These are phyloP conservation scores for Uria lomvia DNA, from an alignment of 2,113 vertebrate species.

Conservation along the genomic window DNA sequence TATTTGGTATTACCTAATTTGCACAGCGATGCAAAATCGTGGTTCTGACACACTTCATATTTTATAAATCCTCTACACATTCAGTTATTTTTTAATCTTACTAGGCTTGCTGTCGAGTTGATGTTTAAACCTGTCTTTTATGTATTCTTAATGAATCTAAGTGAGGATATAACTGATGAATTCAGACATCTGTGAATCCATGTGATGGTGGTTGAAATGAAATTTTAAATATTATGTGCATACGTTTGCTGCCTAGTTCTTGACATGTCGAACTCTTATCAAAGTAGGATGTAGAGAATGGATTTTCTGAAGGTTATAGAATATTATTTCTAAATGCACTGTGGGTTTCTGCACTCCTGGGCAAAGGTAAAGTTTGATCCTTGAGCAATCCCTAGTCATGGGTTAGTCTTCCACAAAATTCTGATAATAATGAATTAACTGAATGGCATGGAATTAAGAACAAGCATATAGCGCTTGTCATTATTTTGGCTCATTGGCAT, in stretches of 20 bases:
- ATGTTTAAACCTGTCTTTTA: conserved; percentile 53
- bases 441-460: not conserved
- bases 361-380: not conserved
- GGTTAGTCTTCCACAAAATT: not conserved
- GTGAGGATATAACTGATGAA: conserved; percentile 30
- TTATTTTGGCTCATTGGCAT: not conserved
- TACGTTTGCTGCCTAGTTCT: conserved; percentile 19
- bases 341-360: not conserved
- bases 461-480: not conserved
- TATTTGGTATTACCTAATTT: conserved; percentile 12
- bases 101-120: conserved; percentile 5
- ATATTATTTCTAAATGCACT: not conserved
- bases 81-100: not conserved
- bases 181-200: conserved; percentile 8
- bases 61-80: conserved; percentile 10
- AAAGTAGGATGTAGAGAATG: not conserved
- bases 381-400: not conserved
- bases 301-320: not conserved
- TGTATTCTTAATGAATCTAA: conserved; percentile 36
- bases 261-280: conserved; percentile 2
- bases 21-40: not conserved
- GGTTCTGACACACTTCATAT: conserved; percentile 20
- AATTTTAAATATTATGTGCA: not conserved
- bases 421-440: not conserved
- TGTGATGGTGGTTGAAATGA: conserved; percentile 8